These are phyloP conservation scores for Microplitis manilae DNA, from an alignment of 2,888 invertebrate genomes.

Conservation along the genomic window DNA sequence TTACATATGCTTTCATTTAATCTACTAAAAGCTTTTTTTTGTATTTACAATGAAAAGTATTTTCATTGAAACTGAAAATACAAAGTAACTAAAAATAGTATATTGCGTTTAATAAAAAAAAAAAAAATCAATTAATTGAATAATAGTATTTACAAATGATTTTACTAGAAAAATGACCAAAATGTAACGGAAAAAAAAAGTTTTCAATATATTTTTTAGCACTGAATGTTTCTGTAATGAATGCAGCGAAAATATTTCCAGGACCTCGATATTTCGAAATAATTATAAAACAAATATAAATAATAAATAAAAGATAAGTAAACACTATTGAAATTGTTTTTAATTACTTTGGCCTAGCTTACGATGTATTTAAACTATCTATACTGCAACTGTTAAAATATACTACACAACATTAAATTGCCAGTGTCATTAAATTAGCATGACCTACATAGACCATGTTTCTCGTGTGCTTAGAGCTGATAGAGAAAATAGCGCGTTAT, in stretches of 20 bases:
- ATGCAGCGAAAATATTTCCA: neutral
- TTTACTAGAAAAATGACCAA: neutral
- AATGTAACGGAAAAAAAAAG: neutral
- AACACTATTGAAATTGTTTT: neutral
- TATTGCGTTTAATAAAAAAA: neutral
- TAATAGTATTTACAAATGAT: neutral
- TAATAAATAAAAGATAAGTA: neutral
- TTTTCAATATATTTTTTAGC: neutral
- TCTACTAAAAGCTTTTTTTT: neutral
- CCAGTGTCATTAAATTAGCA: constrained; percentile 13
- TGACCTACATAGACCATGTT: neutral
- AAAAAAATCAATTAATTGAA: neutral
- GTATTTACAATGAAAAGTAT: neutral
- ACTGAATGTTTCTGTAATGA: too few species aligned
- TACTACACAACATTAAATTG: constrained; percentile 3
- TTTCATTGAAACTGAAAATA: neutral
- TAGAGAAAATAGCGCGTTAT: constrained; percentile 10
- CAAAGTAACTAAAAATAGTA: neutral
- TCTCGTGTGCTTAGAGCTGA: constrained; percentile 1
- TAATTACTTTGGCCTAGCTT: constrained; percentile 1
- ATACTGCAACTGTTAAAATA: neutral
- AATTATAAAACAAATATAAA: neutral
- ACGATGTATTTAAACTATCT: neutral
- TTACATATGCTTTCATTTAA: neutral
- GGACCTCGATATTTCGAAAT: neutral